Base-by-base conservation (phyloP, 2,888 invertebrate species). In the Pyrrhia umbra region DNA sequence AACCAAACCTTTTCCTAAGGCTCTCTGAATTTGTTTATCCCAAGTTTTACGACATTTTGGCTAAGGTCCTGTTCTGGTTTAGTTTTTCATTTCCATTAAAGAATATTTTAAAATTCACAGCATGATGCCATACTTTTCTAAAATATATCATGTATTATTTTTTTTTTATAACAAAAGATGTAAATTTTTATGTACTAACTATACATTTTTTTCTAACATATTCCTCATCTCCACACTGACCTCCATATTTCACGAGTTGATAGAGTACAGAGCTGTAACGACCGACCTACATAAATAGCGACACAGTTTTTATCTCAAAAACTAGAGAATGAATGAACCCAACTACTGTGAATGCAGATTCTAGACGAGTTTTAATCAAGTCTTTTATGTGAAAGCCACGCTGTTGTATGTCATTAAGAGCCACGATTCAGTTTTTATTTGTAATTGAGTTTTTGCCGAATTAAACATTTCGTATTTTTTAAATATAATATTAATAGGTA, bases 311-410 rank as follows among this genome's bases (percentile, higher is more conserved):
- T 57, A 52, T 74, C 20, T 57, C 43, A 30, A 50, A 59, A 51
- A 46, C 50, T 51, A 55, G 66, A 39, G 51, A 68, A 73, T 71
- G 39, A 60, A 60, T 60, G 47, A 37, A 60, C 13, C 34, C 40
- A 34, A 30, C 49, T 59, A 47, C 68, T 27, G 40, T 43, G 52
- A 63, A 63, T 69, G 52, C 56, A 62, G 51, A 62, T 56, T 52
- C 40, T 47, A 21, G 49, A 46, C 23, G 21, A 55, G 60, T 58
- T 61, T 75, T 76, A 76, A 71, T 76, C 49, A 75, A 63, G 55
- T 42, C 56, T 67, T 63, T 76, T 71, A 56, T 63, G 9, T 57
- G 2, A 55, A 55, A 56, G 59, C 16, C 21, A 18, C 20, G 13
- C n/a, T 42, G 56, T 59, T 57, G 23, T 42, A 21, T 43, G n/a